Evolutionary conservation across 2,797 vertebrate genomes (phyloP), one percentile per base, ranked within the genome.

Genomic region (Sylvia borin): DNA sequence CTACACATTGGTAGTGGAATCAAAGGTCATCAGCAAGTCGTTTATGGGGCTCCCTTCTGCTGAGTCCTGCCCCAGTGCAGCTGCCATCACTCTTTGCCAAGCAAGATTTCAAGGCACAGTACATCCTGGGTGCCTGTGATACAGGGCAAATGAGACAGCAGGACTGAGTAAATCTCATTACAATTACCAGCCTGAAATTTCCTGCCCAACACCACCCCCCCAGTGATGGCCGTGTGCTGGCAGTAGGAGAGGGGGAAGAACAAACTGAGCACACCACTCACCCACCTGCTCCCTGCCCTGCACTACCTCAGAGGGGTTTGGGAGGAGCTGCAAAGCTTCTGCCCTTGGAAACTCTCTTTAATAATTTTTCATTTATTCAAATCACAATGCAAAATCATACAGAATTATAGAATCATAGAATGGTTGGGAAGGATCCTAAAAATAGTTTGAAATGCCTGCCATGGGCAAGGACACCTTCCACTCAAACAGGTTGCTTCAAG

Each of bases 291-390:
- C 48, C 5, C 0, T 22, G 38, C 21, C 38, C 57, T 79, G 42
- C 1, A 6, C 36, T 13, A 0, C 11, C 1, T 73, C 4, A 0
- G 13, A 70, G 25, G 31, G 48, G 24, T 21, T 22, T 4, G 1
- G 34, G 60, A 90, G 17, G 8, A 79, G 45, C 32, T 38, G 25
- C 2, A 7, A 42, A 26, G 31, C 47, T 92, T 72, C 42, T 65
- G 17, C 5, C 58, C 22, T 75, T 1, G 0, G 82, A 65, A 95
- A 45, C 27, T 31, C 32, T 61, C 50, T 58, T 50, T 25, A 16
- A 13, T 71, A 79, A 67, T 64, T 51, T 51, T 17, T 73, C 5
- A 45, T 68, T 75, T 88, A 53, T 25, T 19, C 10, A 79, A 66
- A 40, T 24, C n/a, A 65, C 55, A 76, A 70, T 26, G 57, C 4